Evolutionary conservation across 2,113 vertebrate genomes (phyloP), one percentile per base, ranked within the genome.

Genomic region (Oriolus oriolus): DNA sequence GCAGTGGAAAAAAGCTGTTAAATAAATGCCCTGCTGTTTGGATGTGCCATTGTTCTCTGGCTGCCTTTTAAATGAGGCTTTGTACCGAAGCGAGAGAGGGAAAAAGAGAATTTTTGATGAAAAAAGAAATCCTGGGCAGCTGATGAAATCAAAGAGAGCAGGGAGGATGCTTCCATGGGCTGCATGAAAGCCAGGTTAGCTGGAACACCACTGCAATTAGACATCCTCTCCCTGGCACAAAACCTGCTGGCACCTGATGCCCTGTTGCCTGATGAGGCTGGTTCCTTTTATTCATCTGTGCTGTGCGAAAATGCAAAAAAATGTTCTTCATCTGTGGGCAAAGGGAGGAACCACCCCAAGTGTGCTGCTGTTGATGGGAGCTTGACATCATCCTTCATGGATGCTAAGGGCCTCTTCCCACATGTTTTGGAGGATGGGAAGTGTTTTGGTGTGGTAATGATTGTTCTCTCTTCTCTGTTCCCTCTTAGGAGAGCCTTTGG

Each of bases 61-160:
- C 12, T 89, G 80, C 53, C 65, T 88, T 96, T 89, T 91, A 77
- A 91, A 57, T 54, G 42, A 69, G 12, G 45, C n/a, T 94, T 95
- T 84, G 64, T 37, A 24, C 19, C 60, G 60, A 37, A 35, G 39
- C 3, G 23, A 56, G 54, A 69, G 39, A 68, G 28, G 28, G 54
- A 13, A 71, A 89, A 95, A 68, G 27, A 33, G 73, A 37, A 52
- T 68, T 85, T 94, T 64, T 84, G n/a, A 79, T 79, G 27, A 37
- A 33, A 64, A 87, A 77, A 52, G 45, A 35, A n/a, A 61, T 26
- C 54, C 42, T 44, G 44, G 50, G 77, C n/a, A 84, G 65, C 61
- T 41, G 49, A 49, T 95, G 76, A 69, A 87, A 76, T 82, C 31
- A 83, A 70, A 91, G 42, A 54, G 80, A 57, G 37, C 27, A 39